Evolutionary conservation across 2,888 invertebrate species (phyloP).

Genomic region (Eristalis tenax): DNA sequence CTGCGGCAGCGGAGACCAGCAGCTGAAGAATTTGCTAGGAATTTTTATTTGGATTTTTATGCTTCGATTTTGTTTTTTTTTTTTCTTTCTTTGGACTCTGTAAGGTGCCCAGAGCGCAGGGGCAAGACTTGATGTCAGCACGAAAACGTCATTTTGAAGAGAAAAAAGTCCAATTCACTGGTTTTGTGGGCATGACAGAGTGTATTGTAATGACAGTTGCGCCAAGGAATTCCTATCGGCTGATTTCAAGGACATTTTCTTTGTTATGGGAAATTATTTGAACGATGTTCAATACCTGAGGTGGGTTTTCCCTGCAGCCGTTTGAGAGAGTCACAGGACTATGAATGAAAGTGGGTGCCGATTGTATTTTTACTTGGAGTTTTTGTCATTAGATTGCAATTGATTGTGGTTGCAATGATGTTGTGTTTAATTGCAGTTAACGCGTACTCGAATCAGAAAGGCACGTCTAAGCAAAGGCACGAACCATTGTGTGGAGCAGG

Average conservation of each 20-base stretch:
- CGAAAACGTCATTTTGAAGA: constrained; percentile 28
- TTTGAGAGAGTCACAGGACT: neutral
- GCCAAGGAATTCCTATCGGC: constrained; percentile 13
- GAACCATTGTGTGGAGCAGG: neutral
- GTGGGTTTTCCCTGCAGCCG: neutral
- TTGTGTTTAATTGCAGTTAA: neutral
- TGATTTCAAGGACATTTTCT: constrained; percentile 25
- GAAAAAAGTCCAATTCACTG: constrained; percentile 3
- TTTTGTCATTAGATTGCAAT: neutral
- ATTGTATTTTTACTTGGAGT: neutral
- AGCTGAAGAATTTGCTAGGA: constrained; percentile 42
- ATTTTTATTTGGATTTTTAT: constrained; percentile 26
- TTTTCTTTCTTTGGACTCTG: neutral
- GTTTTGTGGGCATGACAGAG: neutral
- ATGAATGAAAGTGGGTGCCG: neutral
- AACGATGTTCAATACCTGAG: too few relatives aligned
- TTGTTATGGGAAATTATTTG: constrained; percentile 48
- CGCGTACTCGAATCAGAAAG: neutral
- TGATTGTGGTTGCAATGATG: neutral
- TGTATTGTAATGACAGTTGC: constrained; percentile 13
- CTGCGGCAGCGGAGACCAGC: constrained; percentile 73
- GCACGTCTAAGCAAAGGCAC: neutral
- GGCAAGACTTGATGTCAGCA: constrained; percentile 14
- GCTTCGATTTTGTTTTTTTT: neutral
- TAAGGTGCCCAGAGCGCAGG: constrained; percentile 26